These are phyloP conservation scores for Amyelois transitella DNA, from an alignment of 1,140 invertebrate species.

Conservation along the genomic window DNA sequence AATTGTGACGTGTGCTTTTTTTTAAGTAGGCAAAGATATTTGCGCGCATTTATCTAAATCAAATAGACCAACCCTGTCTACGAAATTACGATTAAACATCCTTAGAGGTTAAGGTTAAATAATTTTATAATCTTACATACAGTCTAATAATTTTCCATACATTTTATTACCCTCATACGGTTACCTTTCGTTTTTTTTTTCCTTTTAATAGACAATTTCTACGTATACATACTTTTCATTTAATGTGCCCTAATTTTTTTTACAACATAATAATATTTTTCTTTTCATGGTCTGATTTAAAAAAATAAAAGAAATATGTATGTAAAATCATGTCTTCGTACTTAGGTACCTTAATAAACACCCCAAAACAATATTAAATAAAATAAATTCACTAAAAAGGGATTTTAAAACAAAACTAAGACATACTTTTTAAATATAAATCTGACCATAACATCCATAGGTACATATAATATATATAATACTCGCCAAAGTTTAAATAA, in stretches of 20 bases:
- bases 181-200: constrained; percentile 9
- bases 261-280: background rate
- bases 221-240: constrained; percentile 31
- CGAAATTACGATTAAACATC: constrained; percentile 4
- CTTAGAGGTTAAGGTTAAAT: constrained; percentile 2
- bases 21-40: background rate
- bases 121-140: background rate
- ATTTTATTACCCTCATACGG: constrained; percentile 25
- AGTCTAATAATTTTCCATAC: background rate
- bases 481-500: no score
- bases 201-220: constrained; percentile 23
- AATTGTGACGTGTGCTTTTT: background rate
- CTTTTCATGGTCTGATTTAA: background rate
- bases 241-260: constrained; percentile 12
- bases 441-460: no score
- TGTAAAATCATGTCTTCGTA: no score
- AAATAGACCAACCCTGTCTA: background rate
- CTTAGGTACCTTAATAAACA: no score
- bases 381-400: no score
- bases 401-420: no score
- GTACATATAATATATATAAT: no score
- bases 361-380: no score
- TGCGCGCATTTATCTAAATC: background rate
- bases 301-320: background rate
- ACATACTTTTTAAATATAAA: no score